phyloP scores from a whole-genome alignment of 2,113 vertebrate species.

The Nyctereutes procyonoides region DNA sequence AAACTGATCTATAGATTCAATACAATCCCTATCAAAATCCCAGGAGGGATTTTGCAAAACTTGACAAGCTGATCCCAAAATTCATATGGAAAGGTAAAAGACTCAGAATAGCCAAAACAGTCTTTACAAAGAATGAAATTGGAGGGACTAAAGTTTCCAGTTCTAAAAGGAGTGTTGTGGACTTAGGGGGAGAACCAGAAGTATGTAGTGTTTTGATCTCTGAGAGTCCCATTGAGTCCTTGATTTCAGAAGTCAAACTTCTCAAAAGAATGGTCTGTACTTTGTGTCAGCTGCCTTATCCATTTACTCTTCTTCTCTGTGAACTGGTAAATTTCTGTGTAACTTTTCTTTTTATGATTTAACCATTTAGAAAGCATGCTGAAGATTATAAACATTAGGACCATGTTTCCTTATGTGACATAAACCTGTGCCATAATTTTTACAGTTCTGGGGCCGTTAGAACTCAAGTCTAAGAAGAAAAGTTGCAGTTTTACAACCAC shows the following conservation, averaged over 20 bases:
- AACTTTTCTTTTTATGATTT: constrained; percentile 53
- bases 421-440: not conserved
- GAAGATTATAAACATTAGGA: not conserved
- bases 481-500: constrained; percentile 41
- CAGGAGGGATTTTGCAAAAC: constrained; percentile 9
- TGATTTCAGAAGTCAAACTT: constrained; percentile 7
- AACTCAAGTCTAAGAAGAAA: constrained; percentile 38
- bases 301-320: not conserved
- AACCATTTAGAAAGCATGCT: not conserved
- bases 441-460: constrained; percentile 1
- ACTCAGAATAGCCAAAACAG: not conserved
- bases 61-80: constrained; percentile 27
- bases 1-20: not conserved
- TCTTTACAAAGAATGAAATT: not conserved
- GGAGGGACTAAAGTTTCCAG: not conserved
- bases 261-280: not conserved
- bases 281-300: not conserved
- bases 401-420: constrained; percentile 17
- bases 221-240: not conserved
- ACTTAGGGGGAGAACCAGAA: constrained; percentile 4
- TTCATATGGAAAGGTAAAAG: not conserved
- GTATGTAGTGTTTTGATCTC: not conserved
- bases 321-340: constrained; percentile 41
- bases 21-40: not conserved
- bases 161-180: not conserved